Base-by-base conservation (phyloP, 2,888 invertebrate genomes). In the Philonicus albiceps region DNA sequence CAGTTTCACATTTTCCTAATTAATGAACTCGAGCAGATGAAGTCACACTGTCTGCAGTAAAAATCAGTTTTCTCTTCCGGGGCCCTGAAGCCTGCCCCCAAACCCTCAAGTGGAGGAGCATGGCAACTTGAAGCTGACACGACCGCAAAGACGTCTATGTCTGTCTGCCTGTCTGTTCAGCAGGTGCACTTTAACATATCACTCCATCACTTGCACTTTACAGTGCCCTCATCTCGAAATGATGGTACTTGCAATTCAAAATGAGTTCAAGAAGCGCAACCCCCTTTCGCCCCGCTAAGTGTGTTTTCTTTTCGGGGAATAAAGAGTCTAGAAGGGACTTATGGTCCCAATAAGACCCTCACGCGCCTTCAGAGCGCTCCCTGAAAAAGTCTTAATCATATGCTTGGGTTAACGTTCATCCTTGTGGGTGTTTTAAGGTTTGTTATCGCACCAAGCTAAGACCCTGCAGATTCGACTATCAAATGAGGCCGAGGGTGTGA, bases 151-250 rank as follows among this genome's bases (percentile, higher is more conserved):
- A 43, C n/a, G 22, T 43, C 40, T 16, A 31, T n/a, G 37, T 37
- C 37, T 37, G 37, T 40, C 40, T 40, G 40, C 2, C 11, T 43
- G 40, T 76, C 43, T 76, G 76, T 11, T 76, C 43, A 22, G 27
- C 43, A 22, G 40, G 80, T 53, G 53, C 53, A 80, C 80, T 80
- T 80, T 27, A 40, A 53, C 53, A 40, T 53, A 80, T 80, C 80
- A 80, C 80, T 80, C 74, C 74, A 74, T 74, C 74, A 34, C 37
- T 74, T 74, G 49, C 43, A 16, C 53, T 30, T 80, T 53, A 80
- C 30, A 49, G 40, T 4, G 53, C 22, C 5, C 80, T 80, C 80
- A 30, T 49, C 80, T 49, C 80, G 49, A 80, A 80, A 53, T 40
- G 80, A 80, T 53, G 80, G 80, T 27, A 40, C 80, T 80, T 80